Conservation (phyloP, 2,888 invertebrate genomes). For the Eupeodes luniger region DNA sequence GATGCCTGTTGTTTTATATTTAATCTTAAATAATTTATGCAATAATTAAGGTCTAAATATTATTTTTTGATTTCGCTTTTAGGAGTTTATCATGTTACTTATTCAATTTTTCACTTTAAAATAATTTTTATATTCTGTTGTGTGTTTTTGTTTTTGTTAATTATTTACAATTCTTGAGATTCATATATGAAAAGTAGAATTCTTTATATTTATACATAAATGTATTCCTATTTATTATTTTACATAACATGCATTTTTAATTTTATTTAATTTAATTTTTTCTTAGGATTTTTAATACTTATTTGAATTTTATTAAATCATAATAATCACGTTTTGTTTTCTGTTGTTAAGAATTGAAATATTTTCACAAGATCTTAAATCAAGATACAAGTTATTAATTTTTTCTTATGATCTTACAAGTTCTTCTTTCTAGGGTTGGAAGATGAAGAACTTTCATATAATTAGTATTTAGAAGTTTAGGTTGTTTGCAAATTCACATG, state of each 20-base stretch:
- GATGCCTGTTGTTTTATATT: conserved; percentile 23
- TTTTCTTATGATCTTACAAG: no score
- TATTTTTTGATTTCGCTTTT: conserved; percentile 13
- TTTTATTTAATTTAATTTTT: conserved; percentile 5
- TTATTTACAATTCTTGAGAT: conserved; percentile 2
- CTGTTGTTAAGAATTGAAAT: background rate
- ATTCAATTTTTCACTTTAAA: background rate
- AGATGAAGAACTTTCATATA: no score
- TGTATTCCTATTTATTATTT: conserved; percentile 14
- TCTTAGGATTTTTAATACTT: conserved; percentile 73
- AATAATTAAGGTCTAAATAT: background rate
- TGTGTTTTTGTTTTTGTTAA: background rate
- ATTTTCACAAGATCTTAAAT: background rate
- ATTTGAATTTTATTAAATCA: conserved; percentile 39
- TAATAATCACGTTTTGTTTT: conserved; percentile 47
- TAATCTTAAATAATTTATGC: conserved; percentile 20
- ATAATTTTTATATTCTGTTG: background rate
- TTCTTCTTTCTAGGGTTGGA: no score
- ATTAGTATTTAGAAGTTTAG: no score
- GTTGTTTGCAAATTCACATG: no score
- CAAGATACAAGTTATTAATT: no score
- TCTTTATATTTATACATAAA: background rate
- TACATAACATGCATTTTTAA: conserved; percentile 15
- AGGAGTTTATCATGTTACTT: background rate
- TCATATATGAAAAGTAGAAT: background rate